A percentile compares a stretch with the other conserved stretches of the same genome.
These are phyloP conservation scores for Aplysina aerophoba DNA, from an alignment of 37 sponge, comb jelly and placozoan species.

Conservation along the genomic window DNA sequence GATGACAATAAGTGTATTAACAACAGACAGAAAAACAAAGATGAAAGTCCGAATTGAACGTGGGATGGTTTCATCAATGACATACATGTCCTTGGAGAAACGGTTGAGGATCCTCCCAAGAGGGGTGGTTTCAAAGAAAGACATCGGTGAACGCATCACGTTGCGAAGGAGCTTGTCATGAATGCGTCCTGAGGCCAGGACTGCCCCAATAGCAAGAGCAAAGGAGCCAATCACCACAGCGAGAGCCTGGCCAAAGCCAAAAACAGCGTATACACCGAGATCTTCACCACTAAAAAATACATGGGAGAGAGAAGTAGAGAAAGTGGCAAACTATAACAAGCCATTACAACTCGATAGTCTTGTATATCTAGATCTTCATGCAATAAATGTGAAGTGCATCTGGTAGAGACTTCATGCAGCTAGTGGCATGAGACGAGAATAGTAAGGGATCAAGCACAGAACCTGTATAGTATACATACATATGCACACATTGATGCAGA, in stretches of 20 bases:
- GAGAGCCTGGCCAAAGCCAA: constrained; percentile 72
- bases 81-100: constrained; percentile 95
- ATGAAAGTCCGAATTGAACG: constrained; percentile 69
- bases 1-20: constrained; percentile 81
- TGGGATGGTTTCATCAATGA: constrained; percentile 87
- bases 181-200: constrained; percentile 68
- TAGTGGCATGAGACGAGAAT: too few species aligned
- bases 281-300: constrained; percentile 43
- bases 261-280: constrained; percentile 81
- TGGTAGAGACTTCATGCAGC: too few species aligned
- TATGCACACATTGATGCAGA: too few species aligned
- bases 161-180: constrained; percentile 73
- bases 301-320: too few species aligned
- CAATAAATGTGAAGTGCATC: too few species aligned
- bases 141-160: constrained; percentile 89
- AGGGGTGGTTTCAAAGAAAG: constrained; percentile 98
- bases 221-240: constrained; percentile 59
- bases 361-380: too few species aligned
- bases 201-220: constrained; percentile 76
- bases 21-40: constrained; percentile 48
- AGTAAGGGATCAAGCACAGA: too few species aligned
- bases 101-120: constrained; percentile 92
- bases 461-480: too few species aligned
- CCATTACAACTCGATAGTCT: too few species aligned
- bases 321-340: too few species aligned